Conservation (phyloP, 2,113 vertebrate species). For the Eira barbara region DNA sequence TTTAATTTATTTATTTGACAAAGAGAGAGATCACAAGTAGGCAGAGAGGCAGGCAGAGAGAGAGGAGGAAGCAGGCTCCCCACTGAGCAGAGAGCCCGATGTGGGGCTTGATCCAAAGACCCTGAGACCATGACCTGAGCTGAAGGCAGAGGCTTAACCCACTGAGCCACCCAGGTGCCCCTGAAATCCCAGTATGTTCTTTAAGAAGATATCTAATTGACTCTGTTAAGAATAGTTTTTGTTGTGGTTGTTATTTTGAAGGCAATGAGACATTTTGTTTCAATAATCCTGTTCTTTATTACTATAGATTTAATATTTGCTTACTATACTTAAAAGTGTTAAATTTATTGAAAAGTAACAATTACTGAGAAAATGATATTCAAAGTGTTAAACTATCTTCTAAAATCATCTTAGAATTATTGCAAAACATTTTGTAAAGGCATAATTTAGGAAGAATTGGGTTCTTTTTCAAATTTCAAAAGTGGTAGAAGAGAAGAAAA, state of each 20-base stretch:
- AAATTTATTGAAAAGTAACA: neutral
- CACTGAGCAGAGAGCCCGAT: too few relatives aligned
- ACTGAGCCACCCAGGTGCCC: too few relatives aligned
- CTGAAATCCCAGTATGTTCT: neutral
- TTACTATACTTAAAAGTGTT: neutral
- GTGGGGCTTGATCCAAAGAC: too few relatives aligned
- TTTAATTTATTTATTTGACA: too few relatives aligned
- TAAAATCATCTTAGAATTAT: neutral
- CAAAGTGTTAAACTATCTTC: neutral
- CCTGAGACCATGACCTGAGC: too few relatives aligned
- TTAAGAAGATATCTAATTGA: neutral
- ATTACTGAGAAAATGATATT: neutral
- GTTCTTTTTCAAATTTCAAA: neutral
- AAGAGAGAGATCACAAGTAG: too few relatives aligned
- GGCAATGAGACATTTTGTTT: neutral
- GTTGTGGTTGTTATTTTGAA: neutral
- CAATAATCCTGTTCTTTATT: neutral
- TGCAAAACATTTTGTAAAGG: neutral
- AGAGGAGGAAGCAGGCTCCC: too few relatives aligned
- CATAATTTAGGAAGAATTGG: neutral
- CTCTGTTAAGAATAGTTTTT: neutral
- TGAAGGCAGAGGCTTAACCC: too few relatives aligned
- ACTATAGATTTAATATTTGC: neutral
- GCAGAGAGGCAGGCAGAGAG: too few relatives aligned
- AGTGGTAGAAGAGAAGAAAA: neutral